A percentile compares a stretch with the other conserved stretches of the same genome.
These are phyloP conservation scores for Hyalella azteca DNA, from an alignment of 2,888 invertebrate species.

Conservation along the genomic window DNA sequence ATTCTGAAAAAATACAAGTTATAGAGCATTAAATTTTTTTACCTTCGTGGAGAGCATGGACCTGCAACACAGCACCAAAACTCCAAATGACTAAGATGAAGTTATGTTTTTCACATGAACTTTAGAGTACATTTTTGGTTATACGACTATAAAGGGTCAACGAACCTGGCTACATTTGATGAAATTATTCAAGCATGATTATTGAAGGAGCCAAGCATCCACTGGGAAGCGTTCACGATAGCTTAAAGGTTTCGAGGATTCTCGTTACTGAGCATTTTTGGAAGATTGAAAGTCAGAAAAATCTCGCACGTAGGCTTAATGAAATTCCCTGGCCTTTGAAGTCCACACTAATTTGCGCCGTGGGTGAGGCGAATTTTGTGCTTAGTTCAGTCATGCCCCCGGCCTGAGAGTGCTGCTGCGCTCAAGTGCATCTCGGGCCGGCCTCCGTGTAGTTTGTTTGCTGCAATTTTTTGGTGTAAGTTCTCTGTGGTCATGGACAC, in stretches of 20 bases:
- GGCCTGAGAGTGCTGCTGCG: not conserved
- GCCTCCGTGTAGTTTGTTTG: not conserved
- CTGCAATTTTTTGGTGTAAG: not conserved
- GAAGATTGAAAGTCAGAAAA: slow-evolving; percentile 35
- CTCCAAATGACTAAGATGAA: too few species aligned
- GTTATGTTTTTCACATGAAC: too few species aligned
- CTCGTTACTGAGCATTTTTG: slow-evolving; percentile 20
- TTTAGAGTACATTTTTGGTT: too few species aligned
- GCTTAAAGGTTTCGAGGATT: slow-evolving; percentile 16
- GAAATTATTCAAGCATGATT: too few species aligned
- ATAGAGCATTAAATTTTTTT: too few species aligned
- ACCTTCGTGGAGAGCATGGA: too few species aligned
- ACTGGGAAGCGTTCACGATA: slow-evolving; percentile 5
- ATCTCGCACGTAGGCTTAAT: slow-evolving; percentile 37
- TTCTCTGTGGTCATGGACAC: not conserved
- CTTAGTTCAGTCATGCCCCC: not conserved
- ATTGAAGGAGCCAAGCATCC: not conserved
- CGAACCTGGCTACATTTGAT: too few species aligned
- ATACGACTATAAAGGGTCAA: too few species aligned
- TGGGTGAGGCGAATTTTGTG: slow-evolving; percentile 2
- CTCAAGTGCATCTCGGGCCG: too few species aligned
- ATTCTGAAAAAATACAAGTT: too few species aligned
- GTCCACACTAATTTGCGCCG: slow-evolving; percentile 34
- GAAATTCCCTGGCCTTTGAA: slow-evolving; percentile 30
- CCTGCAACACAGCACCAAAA: too few species aligned